Conservation (phyloP, 2,888 invertebrate genomes). For the Andrena dorsata region DNA sequence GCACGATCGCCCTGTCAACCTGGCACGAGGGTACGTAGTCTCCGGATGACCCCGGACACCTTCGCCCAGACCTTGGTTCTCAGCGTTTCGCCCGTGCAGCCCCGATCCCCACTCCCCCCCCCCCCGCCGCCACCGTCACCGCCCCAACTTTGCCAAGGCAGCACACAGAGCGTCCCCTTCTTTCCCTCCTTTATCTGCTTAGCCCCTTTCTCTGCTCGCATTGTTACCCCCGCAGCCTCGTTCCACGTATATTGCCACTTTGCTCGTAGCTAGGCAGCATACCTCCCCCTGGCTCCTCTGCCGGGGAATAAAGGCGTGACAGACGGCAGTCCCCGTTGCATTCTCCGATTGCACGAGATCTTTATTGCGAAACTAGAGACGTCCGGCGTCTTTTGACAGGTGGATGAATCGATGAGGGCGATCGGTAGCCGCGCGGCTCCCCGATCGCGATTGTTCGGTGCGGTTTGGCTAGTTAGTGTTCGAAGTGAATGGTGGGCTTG, state of each 20-base stretch:
- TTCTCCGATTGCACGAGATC: slow-evolving; percentile 59
- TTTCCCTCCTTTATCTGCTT: neutral
- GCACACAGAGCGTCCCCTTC: neutral
- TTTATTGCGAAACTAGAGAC: slow-evolving; percentile 51
- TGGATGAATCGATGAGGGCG: neutral
- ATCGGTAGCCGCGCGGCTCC: neutral
- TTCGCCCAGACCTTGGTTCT: neutral
- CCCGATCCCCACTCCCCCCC: too few relatives aligned
- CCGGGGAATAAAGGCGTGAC: slow-evolving; percentile 43
- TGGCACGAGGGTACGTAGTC: slow-evolving; percentile 79
- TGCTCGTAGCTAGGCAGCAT: slow-evolving; percentile 26
- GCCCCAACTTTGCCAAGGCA: neutral
- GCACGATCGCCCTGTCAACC: slow-evolving; percentile 86
- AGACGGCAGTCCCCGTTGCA: slow-evolving; percentile 31
- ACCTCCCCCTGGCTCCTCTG: slow-evolving; percentile 20
- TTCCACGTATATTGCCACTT: slow-evolving; percentile 58
- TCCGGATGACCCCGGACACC: neutral
- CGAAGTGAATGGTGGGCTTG: neutral
- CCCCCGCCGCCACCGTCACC: neutral
- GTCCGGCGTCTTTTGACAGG: slow-evolving; percentile 40
- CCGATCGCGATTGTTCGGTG: neutral
- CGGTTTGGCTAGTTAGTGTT: neutral
- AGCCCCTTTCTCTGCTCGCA: slow-evolving; percentile 1
- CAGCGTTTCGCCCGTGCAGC: neutral
- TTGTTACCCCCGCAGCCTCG: slow-evolving; percentile 39